These are phyloP conservation scores for Valencia hispanica DNA, from an alignment of 2,797 vertebrate species.

Conservation along the genomic window DNA sequence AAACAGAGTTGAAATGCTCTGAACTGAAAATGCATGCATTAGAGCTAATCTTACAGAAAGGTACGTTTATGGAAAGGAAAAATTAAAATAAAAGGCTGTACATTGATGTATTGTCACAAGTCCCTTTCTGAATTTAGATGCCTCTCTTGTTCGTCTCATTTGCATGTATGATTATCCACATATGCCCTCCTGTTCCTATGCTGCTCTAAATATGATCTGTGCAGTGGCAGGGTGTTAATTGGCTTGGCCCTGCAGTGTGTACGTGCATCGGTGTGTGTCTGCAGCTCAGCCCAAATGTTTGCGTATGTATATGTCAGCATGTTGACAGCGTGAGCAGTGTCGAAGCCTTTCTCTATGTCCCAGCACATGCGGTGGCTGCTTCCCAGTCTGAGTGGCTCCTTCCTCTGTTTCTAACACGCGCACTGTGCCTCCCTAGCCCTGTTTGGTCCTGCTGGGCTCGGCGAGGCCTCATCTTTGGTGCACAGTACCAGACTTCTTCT, in stretches of 20 bases:
- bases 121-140: slow-evolving; percentile 53
- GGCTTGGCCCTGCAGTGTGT: slow-evolving; percentile 71
- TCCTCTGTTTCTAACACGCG: slow-evolving; percentile 69
- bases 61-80: background rate
- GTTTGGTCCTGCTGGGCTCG: slow-evolving; percentile 46
- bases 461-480: slow-evolving; percentile 31
- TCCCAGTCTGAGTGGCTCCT: slow-evolving; percentile 58
- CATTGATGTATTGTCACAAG: slow-evolving; percentile 30
- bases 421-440: slow-evolving; percentile 57
- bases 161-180: slow-evolving; percentile 77
- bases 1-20: background rate
- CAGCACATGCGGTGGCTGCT: slow-evolving; percentile 66
- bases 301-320: slow-evolving; percentile 73
- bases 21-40: background rate
- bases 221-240: slow-evolving; percentile 82
- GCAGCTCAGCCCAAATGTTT: slow-evolving; percentile 59
- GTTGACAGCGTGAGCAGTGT: slow-evolving; percentile 69
- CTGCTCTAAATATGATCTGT: slow-evolving; percentile 65
- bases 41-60: no score
- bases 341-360: slow-evolving; percentile 52
- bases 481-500: slow-evolving; percentile 12
- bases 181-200: slow-evolving; percentile 69
- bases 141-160: slow-evolving; percentile 68
- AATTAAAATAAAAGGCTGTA: background rate
- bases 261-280: slow-evolving; percentile 57